Base-by-base conservation (phyloP, 53 echinoderm and acorn worm genomes). In the Actinopyga echinites region DNA sequence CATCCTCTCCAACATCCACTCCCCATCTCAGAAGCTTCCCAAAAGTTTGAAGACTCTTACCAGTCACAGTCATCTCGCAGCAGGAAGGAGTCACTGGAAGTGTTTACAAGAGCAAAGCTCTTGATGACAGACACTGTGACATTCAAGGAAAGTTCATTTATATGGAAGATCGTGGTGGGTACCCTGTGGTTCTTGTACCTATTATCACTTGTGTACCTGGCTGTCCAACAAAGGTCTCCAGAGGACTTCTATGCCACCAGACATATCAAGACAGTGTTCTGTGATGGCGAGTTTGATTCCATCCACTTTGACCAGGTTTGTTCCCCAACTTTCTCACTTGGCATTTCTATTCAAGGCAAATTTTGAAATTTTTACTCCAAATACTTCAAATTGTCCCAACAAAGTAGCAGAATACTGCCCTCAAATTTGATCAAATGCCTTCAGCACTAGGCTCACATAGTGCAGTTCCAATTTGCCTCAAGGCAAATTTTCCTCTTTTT, bases 21-120 rank as follows among this genome's bases (percentile, higher is more conserved):
- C 28, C 29, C 77, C 44, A 8, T 77, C 77, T 77, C 45, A 54
- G 56, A 53, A 2, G 77, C 21, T 55, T 77, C 77, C 30, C 77
- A 43, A 13, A 33, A 55, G 49, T 77, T 77, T 77, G 77, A 77
- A 33, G 77, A 77, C 7, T 25, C 23, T 15, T 43, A 55, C 77
- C 54, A 77, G 77, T 77, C 77, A n/a, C 30, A 13, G 21, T 36
- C 81, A 36, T 62, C 62, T 8, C 81, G 40, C 11, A 31, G 35
- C 11, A 80, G 37, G 60, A 29, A 30, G 25, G 11, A n/a, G 19
- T 6, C 17, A 19, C 10, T 6, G 29, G 56, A 77, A 45, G 19
- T 54, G 5, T 54, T 54, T 10, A n/a, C 7, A 28, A 77, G 56
- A 30, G 77, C 77, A 22, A 77, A 77, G 32, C 77, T 55, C 1